Evolutionary conservation across 2,113 vertebrate species (phyloP).

Genomic region (Platanista minor): DNA sequence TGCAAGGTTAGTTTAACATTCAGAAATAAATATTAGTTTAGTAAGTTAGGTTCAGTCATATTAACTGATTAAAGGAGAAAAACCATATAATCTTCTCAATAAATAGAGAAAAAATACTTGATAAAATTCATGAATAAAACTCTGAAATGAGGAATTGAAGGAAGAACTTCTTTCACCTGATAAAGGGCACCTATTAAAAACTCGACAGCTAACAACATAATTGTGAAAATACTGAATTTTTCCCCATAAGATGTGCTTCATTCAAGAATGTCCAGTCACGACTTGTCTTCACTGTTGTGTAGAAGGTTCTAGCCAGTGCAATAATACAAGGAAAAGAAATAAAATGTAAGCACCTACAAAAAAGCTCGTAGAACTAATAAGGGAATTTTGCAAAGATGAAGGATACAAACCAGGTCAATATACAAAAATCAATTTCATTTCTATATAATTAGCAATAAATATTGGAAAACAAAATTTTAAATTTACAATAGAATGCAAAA

Average conservation of each 20-base stretch:
- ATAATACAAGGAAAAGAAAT: background rate
- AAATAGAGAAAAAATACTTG: background rate
- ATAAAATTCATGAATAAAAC: background rate
- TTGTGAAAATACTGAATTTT: background rate
- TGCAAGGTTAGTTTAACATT: background rate
- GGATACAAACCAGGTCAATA: background rate
- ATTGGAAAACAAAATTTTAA: background rate
- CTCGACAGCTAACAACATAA: background rate
- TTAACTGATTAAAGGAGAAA: background rate
- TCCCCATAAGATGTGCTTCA: background rate
- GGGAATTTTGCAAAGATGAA: background rate
- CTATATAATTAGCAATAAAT: background rate
- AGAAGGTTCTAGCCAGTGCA: background rate
- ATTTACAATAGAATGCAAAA: background rate
- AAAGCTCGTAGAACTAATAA: background rate
- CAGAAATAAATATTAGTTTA: background rate
- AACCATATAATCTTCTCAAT: background rate
- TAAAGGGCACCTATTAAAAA: background rate
- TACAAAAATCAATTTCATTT: conserved; percentile 14
- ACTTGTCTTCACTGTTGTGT: background rate
- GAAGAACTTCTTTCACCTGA: background rate
- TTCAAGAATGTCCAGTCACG: background rate
- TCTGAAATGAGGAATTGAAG: background rate
- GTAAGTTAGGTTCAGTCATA: background rate
- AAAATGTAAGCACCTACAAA: background rate